These are phyloP conservation scores for Leuctra nigra DNA, from an alignment of 2,888 invertebrate species.

Conservation along the genomic window DNA sequence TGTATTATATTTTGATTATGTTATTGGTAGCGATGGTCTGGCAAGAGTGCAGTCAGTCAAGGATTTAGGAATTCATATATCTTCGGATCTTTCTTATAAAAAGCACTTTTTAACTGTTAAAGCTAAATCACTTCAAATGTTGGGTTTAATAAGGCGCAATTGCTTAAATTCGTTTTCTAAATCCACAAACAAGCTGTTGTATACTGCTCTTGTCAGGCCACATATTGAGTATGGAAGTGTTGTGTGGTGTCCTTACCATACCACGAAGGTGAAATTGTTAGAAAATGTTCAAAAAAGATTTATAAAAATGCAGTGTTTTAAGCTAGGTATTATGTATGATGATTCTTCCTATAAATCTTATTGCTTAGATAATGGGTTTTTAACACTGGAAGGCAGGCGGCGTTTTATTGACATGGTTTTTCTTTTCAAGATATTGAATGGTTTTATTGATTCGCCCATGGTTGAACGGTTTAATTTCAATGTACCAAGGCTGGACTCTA, in stretches of 20 bases:
- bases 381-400: no score
- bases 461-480: no score
- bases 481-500: no score
- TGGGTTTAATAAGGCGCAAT: not conserved
- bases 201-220: constrained; percentile 1
- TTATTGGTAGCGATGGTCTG: not conserved
- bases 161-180: not conserved
- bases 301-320: not conserved
- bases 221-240: constrained; percentile 10
- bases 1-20: not conserved
- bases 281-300: not conserved
- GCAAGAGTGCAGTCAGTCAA: not conserved
- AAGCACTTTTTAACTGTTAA: not conserved
- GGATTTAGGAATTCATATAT: not conserved
- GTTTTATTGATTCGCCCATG: no score
- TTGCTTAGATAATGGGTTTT: no score
- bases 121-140: not conserved
- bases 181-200: not conserved
- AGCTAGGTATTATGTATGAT: not conserved
- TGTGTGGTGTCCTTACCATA: not conserved
- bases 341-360: no score
- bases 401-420: no score
- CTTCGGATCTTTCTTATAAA: not conserved
- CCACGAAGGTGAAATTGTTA: not conserved
- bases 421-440: no score